These are phyloP conservation scores for Oxycera nigricornis DNA, from an alignment of 2,888 invertebrate genomes.

Conservation along the genomic window DNA sequence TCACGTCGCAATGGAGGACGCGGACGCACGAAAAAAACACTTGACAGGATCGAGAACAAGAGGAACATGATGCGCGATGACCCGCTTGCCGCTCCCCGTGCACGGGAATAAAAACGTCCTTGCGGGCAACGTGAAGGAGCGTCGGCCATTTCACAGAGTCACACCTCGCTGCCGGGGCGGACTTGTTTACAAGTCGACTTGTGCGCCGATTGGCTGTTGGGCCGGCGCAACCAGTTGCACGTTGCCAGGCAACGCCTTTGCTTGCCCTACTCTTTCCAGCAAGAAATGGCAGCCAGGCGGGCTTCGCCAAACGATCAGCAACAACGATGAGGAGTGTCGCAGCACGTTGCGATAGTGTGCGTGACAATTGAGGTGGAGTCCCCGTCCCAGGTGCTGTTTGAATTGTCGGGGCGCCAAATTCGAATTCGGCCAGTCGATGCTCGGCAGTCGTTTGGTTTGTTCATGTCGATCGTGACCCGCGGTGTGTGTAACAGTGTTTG, in stretches of 20 bases:
- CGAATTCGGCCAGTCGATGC: slow-evolving; percentile 30
- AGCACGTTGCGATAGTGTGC: not conserved
- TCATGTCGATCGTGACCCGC: slow-evolving; percentile 24
- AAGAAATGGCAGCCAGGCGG: slow-evolving; percentile 33
- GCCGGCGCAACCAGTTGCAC: slow-evolving; percentile 53
- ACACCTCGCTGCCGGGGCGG: slow-evolving; percentile 51
- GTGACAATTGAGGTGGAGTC: not conserved
- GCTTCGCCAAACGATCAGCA: slow-evolving; percentile 17
- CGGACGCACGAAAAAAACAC: slow-evolving; percentile 36
- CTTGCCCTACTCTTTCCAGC: slow-evolving; percentile 9
- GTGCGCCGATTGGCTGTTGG: slow-evolving; percentile 46
- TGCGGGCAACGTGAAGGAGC: not conserved
- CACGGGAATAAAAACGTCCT: not conserved
- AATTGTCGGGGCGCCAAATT: slow-evolving; percentile 1
- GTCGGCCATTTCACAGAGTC: slow-evolving; percentile 49
- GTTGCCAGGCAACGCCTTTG: slow-evolving; percentile 61
- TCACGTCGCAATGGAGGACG: slow-evolving; percentile 17
- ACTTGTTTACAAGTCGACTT: slow-evolving; percentile 21
- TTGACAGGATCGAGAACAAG: slow-evolving; percentile 34
- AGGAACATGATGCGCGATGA: slow-evolving; percentile 3
- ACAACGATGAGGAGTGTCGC: slow-evolving; percentile 8
- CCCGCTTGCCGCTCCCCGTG: not conserved
- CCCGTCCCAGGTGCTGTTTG: not conserved
- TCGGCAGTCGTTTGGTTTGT: slow-evolving; percentile 38
- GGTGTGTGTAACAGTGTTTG: not conserved